A percentile compares a stretch with the other conserved stretches of the same genome.
These are phyloP conservation scores for Drosophila merina DNA, from an alignment of 2,888 invertebrate genomes.

Conservation along the genomic window DNA sequence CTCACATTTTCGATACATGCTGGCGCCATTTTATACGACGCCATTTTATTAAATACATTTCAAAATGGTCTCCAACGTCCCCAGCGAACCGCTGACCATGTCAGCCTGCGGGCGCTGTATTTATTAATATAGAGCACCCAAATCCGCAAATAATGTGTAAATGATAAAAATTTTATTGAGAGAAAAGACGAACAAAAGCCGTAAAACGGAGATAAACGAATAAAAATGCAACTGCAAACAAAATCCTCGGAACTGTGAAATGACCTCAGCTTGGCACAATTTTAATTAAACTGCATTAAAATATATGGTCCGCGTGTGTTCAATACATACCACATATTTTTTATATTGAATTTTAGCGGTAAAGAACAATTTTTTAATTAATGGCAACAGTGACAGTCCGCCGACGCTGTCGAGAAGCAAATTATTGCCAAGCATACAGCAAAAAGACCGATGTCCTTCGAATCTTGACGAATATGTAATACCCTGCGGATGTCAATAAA, in stretches of 20 bases:
- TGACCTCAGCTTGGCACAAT: slow-evolving; percentile 49
- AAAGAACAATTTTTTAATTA: slow-evolving; percentile 59
- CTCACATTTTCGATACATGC: slow-evolving; percentile 37
- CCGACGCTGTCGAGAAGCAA: slow-evolving; percentile 18
- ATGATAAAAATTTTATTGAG: slow-evolving; percentile 40
- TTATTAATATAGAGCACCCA: slow-evolving; percentile 59
- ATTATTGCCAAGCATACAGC: slow-evolving; percentile 10
- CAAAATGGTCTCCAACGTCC: slow-evolving; percentile 41
- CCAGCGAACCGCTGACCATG: slow-evolving; percentile 23
- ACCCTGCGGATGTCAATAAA: background rate
- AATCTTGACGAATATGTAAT: background rate
- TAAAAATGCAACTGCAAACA: slow-evolving; percentile 30
- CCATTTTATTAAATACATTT: slow-evolving; percentile 40
- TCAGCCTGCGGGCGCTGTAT: slow-evolving; percentile 39
- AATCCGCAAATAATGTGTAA: slow-evolving; percentile 63
- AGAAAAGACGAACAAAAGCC: slow-evolving; percentile 13
- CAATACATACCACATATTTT: slow-evolving; percentile 28
- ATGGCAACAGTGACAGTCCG: slow-evolving; percentile 45
- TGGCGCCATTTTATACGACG: slow-evolving; percentile 14
- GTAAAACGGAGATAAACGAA: slow-evolving; percentile 16
- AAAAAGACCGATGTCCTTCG: background rate
- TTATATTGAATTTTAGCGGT: slow-evolving; percentile 33
- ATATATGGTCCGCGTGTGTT: slow-evolving; percentile 37
- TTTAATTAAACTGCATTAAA: slow-evolving; percentile 68
- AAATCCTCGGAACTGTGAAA: slow-evolving; percentile 40